phyloP scores from a whole-genome alignment of 2,797 vertebrate species.

The Gastrophryne carolinensis region DNA sequence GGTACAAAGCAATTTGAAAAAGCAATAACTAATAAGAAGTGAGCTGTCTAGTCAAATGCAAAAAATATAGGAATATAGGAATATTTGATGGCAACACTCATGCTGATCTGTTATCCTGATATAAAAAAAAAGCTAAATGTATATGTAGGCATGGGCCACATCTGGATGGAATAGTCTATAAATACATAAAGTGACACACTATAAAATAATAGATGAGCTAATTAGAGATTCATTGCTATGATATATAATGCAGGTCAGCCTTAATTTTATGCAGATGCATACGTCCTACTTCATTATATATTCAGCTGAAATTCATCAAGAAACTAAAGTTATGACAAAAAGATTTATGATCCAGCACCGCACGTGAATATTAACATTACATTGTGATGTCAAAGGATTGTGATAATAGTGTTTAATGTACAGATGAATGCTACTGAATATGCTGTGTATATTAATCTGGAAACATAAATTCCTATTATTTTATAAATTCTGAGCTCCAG shows the following conservation, averaged over 20 bases:
- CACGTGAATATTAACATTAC: neutral
- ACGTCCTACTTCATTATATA: neutral
- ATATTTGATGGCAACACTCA: neutral
- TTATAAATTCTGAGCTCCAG: neutral
- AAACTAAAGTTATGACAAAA: neutral
- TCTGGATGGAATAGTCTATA: neutral
- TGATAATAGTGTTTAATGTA: neutral
- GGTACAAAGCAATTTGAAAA: neutral
- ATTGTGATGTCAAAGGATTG: neutral
- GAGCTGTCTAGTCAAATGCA: no score
- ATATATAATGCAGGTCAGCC: conserved; percentile 13
- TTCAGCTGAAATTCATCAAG: neutral
- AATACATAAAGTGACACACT: neutral
- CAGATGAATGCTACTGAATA: neutral
- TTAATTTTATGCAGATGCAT: conserved; percentile 6
- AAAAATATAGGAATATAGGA: neutral
- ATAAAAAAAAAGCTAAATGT: neutral
- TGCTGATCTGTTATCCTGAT: neutral
- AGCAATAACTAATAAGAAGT: neutral
- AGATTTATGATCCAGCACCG: neutral
- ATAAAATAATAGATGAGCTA: conserved; percentile 20
- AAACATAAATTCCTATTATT: neutral
- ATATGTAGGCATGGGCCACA: neutral
- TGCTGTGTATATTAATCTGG: neutral
- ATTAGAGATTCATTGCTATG: conserved; percentile 17